Base-by-base conservation (phyloP, 2,797 vertebrate species). In the Pterois miles region DNA sequence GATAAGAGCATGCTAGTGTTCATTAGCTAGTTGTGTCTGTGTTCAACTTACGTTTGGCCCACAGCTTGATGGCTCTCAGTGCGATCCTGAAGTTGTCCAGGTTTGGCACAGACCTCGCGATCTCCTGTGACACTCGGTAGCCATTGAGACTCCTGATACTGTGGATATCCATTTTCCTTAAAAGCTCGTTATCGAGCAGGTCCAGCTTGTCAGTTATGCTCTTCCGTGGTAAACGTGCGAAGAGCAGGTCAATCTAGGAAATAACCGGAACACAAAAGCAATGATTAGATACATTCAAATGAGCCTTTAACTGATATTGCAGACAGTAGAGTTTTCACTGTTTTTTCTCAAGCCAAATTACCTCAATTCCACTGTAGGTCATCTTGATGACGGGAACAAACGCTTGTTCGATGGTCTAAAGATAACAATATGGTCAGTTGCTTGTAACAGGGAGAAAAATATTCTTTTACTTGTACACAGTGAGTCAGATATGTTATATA, bases 331-430 rank as follows among this genome's bases (percentile, higher is more conserved):
- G 20, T 18, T 18, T 52, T n/a, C 3, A 18, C 57, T 1, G 18
- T n/a, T 65, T 67, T 23, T 20, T 59, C n/a, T 50, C 2, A 0
- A 3, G 23, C 4, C 46, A 74, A 48, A 80, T 80, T 95, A 98
- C 96, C 96, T 98, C 96, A 92, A 97, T 97, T 71, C 96, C 95
- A 91, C 97, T 96, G 93, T 96, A 98, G 78, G 94, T 95, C 34
- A 98, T 91, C 88, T 98, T 97, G 90, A 98, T 97, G 79, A 98
- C 95, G 2, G 97, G 97, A 78, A 98, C 96, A 90, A 96, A 97
- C 1, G 97, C 96, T 73, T 97, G 96, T 92, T 97, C 96, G 50
- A 97, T 96, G 86, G 95, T 95, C 97, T 98, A 60, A 13, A 36
- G 58, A 69, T 4, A 68, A 43, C 9, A 63, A 53, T 29, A n/a